These are phyloP conservation scores for Sardina pilchardus DNA, from an alignment of 2,113 vertebrate species.

Conservation along the genomic window DNA sequence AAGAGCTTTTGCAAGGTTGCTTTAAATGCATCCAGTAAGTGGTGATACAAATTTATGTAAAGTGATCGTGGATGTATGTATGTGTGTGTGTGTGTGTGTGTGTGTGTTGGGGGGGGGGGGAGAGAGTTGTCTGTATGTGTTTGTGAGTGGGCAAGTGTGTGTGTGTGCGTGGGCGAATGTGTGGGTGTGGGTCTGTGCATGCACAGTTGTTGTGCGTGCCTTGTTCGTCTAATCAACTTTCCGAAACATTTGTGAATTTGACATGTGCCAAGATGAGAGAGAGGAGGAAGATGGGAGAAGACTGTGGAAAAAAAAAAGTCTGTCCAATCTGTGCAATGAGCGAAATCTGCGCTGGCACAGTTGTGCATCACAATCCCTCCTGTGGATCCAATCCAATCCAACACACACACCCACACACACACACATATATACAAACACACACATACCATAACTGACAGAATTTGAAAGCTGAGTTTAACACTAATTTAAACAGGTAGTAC, in stretches of 20 bases:
- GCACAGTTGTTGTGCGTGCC: background rate
- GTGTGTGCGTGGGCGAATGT: constrained; percentile 27
- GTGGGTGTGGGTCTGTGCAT: background rate
- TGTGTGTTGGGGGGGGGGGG: constrained; percentile 1
- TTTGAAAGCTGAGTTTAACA: background rate
- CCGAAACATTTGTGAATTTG: constrained; percentile 2
- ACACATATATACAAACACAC: background rate
- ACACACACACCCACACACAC: background rate
- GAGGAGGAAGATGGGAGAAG: constrained; percentile 22
- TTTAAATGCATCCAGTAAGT: too few species aligned
- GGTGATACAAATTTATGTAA: background rate
- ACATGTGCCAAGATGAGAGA: constrained; percentile 15
- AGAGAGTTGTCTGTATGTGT: constrained; percentile 27
- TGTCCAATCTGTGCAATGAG: constrained; percentile 45
- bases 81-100: constrained; percentile 20
- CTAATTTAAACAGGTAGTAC: constrained; percentile 9
- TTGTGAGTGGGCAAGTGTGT: constrained; percentile 13
- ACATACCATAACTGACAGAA: background rate
- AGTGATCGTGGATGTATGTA: background rate
- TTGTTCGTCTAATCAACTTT: constrained; percentile 4
- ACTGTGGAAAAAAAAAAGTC: constrained; percentile 39
- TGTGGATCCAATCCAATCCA: constrained; percentile 41
- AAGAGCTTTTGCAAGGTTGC: too few species aligned
- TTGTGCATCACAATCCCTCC: constrained; percentile 49
- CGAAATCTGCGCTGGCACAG: constrained; percentile 38